Evolutionary conservation across 2,797 vertebrate genomes (phyloP), one percentile per base, ranked within the genome.

Genomic region (Martes flavigula): DNA sequence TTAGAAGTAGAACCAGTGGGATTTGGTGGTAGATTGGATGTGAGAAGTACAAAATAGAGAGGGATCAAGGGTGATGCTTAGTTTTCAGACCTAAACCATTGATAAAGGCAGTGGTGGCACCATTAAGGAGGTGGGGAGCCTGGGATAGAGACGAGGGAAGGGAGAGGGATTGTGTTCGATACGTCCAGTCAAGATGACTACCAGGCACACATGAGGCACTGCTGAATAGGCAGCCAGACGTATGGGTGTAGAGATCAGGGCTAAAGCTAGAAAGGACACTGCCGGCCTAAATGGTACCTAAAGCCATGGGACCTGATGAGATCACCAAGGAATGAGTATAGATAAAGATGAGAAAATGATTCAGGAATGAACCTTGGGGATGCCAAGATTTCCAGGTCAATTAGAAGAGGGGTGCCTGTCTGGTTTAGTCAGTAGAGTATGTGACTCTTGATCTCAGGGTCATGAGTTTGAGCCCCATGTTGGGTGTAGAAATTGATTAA

Each of bases 351-450:
- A 92, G 78, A 95, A 96, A 91, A 87, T 93, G 75, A 21, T 43
- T 91, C 91, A 68, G 43, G 68, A 70, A 51, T 32, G 56, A 89
- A 96, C 20, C 18, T 62, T 90, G 84, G 23, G 13, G 56, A 86
- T 60, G 78, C 84, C 38, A 87, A 94, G 70, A 95, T 85, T 95
- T 94, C 94, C 72, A 96, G 92, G 72, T 87, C 66, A 68, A 21
- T 68, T 68, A 68, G 18, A 68, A 68, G n/a, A 68, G n/a, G n/a
- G n/a, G n/a, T 0, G 9, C 9, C 35, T 72, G 10, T 21, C 68
- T 23, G 43, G 40, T 27, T 46, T 43, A 75, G 72, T 32, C 43
- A 30, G 73, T 75, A 32, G 27, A 30, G 15, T 27, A 18, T 46
- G 15, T 75, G 73, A 30, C 43, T 30, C 43, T 75, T 75, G 27